Evolutionary conservation across 1,140 invertebrate genomes (phyloP).

Genomic region (Trinorchestia longiramus): DNA sequence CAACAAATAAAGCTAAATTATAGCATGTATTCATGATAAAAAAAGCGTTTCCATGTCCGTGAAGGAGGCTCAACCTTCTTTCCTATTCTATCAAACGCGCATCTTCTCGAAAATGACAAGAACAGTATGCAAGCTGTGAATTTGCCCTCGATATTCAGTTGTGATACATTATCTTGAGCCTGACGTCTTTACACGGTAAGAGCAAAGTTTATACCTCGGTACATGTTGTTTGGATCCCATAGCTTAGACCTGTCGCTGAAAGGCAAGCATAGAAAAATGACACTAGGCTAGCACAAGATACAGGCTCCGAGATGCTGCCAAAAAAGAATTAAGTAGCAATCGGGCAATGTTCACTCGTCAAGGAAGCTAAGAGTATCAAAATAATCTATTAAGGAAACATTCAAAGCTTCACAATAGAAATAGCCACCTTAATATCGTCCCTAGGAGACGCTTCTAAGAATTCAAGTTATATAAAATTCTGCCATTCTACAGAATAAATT

Average conservation of each 20-base stretch:
- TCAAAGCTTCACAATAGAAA: slow-evolving; percentile 66
- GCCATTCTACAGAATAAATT: slow-evolving; percentile 64
- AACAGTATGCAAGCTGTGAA: neutral
- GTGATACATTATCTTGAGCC: neutral
- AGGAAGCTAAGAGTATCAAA: slow-evolving; percentile 54
- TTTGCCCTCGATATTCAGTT: neutral
- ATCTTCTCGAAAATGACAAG: neutral
- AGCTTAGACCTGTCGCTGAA: neutral
- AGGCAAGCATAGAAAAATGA: neutral
- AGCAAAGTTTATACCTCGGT: neutral
- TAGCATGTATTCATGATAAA: neutral
- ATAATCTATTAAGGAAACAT: slow-evolving; percentile 61
- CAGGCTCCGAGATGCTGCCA: neutral
- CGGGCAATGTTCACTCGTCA: slow-evolving; percentile 35
- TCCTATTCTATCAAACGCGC: neutral
- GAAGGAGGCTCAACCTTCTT: neutral
- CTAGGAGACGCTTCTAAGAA: slow-evolving; percentile 64
- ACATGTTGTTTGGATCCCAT: neutral
- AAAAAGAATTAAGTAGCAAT: slow-evolving; percentile 35
- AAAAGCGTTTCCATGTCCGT: neutral
- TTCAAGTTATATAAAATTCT: slow-evolving; percentile 66
- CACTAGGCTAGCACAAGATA: slow-evolving; percentile 8
- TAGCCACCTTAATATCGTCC: slow-evolving; percentile 50
- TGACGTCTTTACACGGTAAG: neutral
- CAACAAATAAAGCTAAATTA: slow-evolving; percentile 51